These are phyloP conservation scores for Ia io DNA, from an alignment of 2,113 vertebrate species.

Conservation along the genomic window DNA sequence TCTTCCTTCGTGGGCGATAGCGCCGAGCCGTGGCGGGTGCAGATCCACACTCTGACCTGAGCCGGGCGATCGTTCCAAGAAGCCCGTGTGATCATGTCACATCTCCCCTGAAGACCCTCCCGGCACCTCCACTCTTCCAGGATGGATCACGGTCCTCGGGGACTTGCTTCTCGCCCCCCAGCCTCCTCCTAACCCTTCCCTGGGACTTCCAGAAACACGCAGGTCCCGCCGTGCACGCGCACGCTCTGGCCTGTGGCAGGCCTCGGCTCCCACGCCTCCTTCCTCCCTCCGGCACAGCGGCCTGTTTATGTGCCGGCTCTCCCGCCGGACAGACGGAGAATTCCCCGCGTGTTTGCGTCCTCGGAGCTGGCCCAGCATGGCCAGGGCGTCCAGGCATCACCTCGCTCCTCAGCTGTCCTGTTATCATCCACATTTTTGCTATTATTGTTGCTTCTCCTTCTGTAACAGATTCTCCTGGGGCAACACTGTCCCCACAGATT, in stretches of 20 bases:
- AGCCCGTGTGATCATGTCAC: rapidly evolving
- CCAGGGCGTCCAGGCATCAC: neutral
- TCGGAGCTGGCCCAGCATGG: neutral
- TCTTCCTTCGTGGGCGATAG: neutral
- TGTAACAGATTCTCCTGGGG: neutral
- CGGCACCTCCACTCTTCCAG: neutral
- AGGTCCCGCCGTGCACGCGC: rapidly evolving
- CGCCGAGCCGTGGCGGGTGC: neutral
- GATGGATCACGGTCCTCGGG: neutral
- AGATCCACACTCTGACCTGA: neutral
- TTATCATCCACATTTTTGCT: neutral
- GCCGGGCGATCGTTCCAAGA: neutral
- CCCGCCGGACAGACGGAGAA: neutral
- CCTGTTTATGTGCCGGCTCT: neutral
- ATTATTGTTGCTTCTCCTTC: neutral
- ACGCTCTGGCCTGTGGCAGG: neutral
- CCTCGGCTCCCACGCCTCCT: neutral
- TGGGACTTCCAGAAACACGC: neutral
- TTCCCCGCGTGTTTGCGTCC: neutral
- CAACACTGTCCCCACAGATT: neutral
- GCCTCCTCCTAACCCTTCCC: neutral
- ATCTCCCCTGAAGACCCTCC: neutral
- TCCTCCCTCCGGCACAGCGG: neutral
- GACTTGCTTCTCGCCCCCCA: neutral
- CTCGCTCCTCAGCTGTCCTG: neutral